Percentiles rank a stretch among this genome's conserved stretches.
phyloP scores from a whole-genome alignment of 1,140 invertebrate species.

The Geopemphigus sp. region DNA sequence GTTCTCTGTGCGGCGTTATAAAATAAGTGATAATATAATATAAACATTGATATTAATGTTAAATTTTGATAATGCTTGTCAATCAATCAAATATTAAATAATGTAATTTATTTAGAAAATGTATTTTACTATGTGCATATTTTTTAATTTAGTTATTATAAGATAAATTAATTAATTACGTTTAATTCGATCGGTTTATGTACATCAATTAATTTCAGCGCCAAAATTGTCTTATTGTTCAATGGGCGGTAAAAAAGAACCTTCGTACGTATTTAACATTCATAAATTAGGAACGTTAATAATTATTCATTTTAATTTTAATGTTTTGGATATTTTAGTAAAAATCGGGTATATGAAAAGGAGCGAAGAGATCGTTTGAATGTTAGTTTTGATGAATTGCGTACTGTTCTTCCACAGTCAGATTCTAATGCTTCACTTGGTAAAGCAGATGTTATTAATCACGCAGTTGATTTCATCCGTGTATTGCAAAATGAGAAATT shows the following conservation, averaged over 20 bases:
- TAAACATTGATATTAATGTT: no score
- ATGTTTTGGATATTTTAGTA: conserved; percentile 52
- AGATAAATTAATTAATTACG: neutral
- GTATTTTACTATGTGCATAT: no score
- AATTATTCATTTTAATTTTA: neutral
- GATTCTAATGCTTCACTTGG: conserved; percentile 57
- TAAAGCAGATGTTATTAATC: conserved; percentile 56
- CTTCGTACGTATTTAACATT: conserved; percentile 36
- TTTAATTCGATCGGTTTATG: neutral
- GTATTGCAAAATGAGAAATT: conserved; percentile 57
- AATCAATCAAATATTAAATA: no score
- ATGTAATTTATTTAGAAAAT: no score
- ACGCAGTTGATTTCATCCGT: conserved; percentile 57
- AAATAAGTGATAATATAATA: no score
- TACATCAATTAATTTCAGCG: neutral
- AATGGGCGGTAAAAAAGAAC: conserved; percentile 50
- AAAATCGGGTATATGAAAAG: conserved; percentile 59
- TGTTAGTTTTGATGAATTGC: conserved; percentile 57
- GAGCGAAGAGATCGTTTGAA: conserved; percentile 59
- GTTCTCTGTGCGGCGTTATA: no score
- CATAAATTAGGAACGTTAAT: neutral
- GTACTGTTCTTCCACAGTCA: conserved; percentile 56
- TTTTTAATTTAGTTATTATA: no score
- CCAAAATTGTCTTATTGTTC: neutral
- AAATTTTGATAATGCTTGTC: no score